These are phyloP conservation scores for Watsonalla binaria DNA, from an alignment of 2,888 invertebrate species.

Conservation along the genomic window DNA sequence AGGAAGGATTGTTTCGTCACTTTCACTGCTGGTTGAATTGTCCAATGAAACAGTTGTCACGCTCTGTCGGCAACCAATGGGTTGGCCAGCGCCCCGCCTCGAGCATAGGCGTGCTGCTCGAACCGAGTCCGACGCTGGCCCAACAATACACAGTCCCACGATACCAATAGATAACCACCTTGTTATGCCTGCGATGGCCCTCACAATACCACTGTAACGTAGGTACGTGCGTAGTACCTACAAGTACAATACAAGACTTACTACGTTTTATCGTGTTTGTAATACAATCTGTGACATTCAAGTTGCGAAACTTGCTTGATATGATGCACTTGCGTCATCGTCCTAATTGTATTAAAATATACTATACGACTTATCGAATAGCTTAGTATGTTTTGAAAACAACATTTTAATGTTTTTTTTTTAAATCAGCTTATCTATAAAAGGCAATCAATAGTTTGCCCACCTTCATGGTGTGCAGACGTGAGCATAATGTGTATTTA, in stretches of 20 bases:
- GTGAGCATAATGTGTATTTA: no score
- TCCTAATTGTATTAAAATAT: no score
- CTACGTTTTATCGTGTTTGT: background rate
- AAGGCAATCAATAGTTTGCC: no score
- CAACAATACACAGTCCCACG: constrained; percentile 12
- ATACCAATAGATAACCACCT: constrained; percentile 17
- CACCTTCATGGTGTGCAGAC: no score
- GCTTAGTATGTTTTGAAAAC: no score
- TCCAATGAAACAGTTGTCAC: constrained; percentile 74
- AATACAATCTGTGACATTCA: background rate
- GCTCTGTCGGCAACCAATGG: constrained; percentile 71
- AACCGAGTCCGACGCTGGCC: constrained; percentile 10
- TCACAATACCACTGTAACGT: constrained; percentile 9
- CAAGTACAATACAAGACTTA: background rate
- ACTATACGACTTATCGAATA: no score
- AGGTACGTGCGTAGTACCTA: background rate
- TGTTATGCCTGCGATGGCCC: constrained; percentile 7
- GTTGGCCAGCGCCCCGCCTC: constrained; percentile 67
- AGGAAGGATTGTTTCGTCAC: constrained; percentile 60
- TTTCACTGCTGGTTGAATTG: constrained; percentile 66
- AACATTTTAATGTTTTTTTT: no score
- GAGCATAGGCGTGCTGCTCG: constrained; percentile 61
- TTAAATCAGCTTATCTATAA: no score
- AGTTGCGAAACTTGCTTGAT: background rate
- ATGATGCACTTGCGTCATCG: background rate